Evolutionary conservation across 1,140 invertebrate genomes (phyloP).

Genomic region (Sycophaga agraensis): DNA sequence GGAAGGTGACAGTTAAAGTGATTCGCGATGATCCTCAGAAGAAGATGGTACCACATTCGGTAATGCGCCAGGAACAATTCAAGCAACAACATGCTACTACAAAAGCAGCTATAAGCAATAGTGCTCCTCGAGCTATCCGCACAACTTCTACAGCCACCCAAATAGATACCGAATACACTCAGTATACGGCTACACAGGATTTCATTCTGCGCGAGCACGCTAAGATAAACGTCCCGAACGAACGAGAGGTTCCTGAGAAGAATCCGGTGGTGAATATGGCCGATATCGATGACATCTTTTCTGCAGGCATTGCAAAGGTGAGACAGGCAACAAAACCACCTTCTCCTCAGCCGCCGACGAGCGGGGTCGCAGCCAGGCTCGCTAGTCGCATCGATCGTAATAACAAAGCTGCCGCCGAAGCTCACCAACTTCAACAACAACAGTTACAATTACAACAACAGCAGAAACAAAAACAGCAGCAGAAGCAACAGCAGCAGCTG

Average conservation of each 20-base stretch:
- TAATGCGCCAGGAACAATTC: neutral
- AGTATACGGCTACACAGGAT: slow-evolving; percentile 20
- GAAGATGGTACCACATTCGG: neutral
- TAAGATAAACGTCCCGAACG: neutral
- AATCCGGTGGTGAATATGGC: slow-evolving; percentile 34
- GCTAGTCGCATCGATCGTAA: slow-evolving; percentile 8
- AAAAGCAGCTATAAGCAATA: neutral
- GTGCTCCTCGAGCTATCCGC: neutral
- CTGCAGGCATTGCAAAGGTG: slow-evolving; percentile 35
- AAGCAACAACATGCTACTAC: neutral
- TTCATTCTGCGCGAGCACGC: slow-evolving; percentile 17
- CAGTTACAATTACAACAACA: too few relatives aligned
- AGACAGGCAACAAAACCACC: slow-evolving; percentile 27
- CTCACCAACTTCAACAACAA: too few relatives aligned
- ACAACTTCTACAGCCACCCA: slow-evolving; percentile 1
- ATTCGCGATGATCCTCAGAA: slow-evolving; percentile 11
- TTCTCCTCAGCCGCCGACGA: slow-evolving; percentile 8
- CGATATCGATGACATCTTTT: slow-evolving; percentile 40
- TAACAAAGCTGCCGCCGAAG: neutral
- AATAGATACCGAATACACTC: neutral
- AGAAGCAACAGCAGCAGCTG: too few relatives aligned
- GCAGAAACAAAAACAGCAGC: neutral
- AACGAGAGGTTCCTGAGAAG: slow-evolving; percentile 23
- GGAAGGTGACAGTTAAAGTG: slow-evolving; percentile 12
- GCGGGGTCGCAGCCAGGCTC: neutral